Percentiles rank a stretch among this genome's conserved stretches.
phyloP scores from a whole-genome alignment of 1,140 invertebrate species.

The Drosophila auraria region DNA sequence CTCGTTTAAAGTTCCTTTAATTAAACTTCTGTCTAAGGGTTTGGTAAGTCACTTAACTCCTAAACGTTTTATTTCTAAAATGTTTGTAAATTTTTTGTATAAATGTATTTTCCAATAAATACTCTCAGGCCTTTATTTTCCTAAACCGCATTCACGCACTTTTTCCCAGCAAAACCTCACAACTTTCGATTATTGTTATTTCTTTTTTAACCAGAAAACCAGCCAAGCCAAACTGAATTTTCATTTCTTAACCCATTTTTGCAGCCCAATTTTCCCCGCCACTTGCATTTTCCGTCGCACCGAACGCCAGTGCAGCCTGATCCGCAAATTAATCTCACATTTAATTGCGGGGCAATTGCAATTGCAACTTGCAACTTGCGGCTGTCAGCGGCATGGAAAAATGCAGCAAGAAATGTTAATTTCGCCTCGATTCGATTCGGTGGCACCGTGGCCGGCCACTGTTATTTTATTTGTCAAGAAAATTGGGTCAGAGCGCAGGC shows the following conservation, averaged over 20 bases:
- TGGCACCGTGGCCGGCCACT: conserved; percentile 33
- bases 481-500: conserved; percentile 57
- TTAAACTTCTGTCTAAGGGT: background rate
- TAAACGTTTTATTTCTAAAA: too few species aligned
- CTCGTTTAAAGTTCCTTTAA: background rate
- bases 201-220: background rate
- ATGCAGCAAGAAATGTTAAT: conserved; percentile 44
- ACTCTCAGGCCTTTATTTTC: too few species aligned
- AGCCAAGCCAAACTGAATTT: conserved; percentile 15
- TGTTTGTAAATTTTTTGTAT: background rate
- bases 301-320: conserved; percentile 18
- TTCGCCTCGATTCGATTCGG: conserved; percentile 29
- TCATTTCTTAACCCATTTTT: conserved; percentile 41
- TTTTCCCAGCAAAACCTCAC: background rate
- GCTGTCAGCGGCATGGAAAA: conserved; percentile 31
- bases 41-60: background rate
- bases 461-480: conserved; percentile 51
- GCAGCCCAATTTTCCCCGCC: conserved; percentile 23
- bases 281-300: conserved; percentile 41
- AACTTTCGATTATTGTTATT: conserved; percentile 1
- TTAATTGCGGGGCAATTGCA: conserved; percentile 65
- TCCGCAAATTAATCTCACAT: conserved; percentile 61
- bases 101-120: background rate
- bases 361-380: conserved; percentile 47
- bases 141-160: background rate